A percentile compares a stretch with the other conserved stretches of the same genome.
These are phyloP conservation scores for Hymenochirus boettgeri DNA, from an alignment of 2,113 vertebrate genomes.

Conservation along the genomic window DNA sequence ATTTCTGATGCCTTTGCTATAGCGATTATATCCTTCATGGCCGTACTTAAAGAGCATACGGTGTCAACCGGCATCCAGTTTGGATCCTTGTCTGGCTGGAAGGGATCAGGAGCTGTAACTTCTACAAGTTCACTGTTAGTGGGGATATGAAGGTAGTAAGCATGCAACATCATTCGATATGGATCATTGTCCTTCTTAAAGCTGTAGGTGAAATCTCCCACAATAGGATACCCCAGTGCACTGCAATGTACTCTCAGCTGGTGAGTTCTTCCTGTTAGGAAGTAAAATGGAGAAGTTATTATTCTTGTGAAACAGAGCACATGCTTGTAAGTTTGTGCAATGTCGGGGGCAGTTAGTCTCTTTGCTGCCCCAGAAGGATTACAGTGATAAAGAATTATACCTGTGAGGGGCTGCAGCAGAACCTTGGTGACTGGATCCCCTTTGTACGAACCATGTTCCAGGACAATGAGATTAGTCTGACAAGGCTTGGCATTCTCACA, in stretches of 20 bases:
- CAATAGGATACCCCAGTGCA: slow-evolving; percentile 75
- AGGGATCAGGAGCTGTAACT: slow-evolving; percentile 78
- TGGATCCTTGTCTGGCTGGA: slow-evolving; percentile 66
- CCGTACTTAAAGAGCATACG: slow-evolving; percentile 53
- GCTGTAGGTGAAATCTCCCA: slow-evolving; percentile 94
- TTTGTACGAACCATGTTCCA: slow-evolving; percentile 83
- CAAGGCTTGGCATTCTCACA: slow-evolving; percentile 91
- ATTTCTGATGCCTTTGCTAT: slow-evolving; percentile 12
- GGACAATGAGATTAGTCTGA: slow-evolving; percentile 75
- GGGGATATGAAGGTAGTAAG: slow-evolving; percentile 85
- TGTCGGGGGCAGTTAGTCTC: background rate
- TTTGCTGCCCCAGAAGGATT: too few species aligned
- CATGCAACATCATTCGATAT: slow-evolving; percentile 95
- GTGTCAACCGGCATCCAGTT: slow-evolving; percentile 71
- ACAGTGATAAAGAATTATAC: too few species aligned
- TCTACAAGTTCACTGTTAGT: slow-evolving; percentile 67
- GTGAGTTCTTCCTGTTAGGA: slow-evolving; percentile 73
- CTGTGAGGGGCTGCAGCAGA: slow-evolving; percentile 87
- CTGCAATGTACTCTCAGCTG: slow-evolving; percentile 90
- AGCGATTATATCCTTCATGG: slow-evolving; percentile 65
- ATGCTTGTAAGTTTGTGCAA: too few species aligned
- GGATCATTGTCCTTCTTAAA: slow-evolving; percentile 67
- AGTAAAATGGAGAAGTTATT: too few species aligned
- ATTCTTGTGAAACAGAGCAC: too few species aligned
- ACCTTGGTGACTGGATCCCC: slow-evolving; percentile 87